Base-by-base conservation (phyloP, 2,888 invertebrate species). In the Cordilura impudica region DNA sequence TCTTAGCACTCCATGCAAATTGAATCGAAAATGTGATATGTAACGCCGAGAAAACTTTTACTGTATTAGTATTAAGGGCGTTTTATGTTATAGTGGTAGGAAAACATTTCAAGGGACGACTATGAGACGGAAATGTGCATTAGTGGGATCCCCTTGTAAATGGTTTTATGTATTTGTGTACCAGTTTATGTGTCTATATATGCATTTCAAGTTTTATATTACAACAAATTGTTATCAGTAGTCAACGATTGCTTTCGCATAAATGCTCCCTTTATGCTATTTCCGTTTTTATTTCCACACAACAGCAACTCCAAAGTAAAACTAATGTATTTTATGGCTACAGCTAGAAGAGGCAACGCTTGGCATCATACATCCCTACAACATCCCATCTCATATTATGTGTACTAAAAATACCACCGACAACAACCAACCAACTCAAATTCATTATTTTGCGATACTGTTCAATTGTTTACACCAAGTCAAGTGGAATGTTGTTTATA, bases 381-480 rank as follows among this genome's bases (percentile, higher is more conserved):
- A 23, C 35, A 26, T 43, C 43, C 29, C 39, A 23, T 29, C 54
- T 14, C 31, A 56, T 43, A 7, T 14, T 56, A 26, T 4, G 3
- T 26, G 3, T 26, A 26, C 26, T 4, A 26, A 53, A 6, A 26
- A 56, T 58, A 66, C 45, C 35, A 14, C 26, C 47, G 66, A 45
- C 47, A 63, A 61, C 19, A 66, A 60, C 60, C 53, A 60, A 66
- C 78, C 54, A 43, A 67, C 65, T 75, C 66, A 61, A 61, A 74
- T 78, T 74, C 70, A 74, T 74, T 70, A 74, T 73, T 70, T 74
- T 71, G 67, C 78, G 78, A 79, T 79, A 75, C 78, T 71, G 74
- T 79, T 79, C 65, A 75, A 79, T 75, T 79, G 78, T 79, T 79
- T 75, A 79, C 66, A 75, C 43, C 66, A 79, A 79, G 70, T 79